Evolutionary conservation across 2,797 vertebrate species (phyloP).

Genomic region (Myotis pilosus): DNA sequence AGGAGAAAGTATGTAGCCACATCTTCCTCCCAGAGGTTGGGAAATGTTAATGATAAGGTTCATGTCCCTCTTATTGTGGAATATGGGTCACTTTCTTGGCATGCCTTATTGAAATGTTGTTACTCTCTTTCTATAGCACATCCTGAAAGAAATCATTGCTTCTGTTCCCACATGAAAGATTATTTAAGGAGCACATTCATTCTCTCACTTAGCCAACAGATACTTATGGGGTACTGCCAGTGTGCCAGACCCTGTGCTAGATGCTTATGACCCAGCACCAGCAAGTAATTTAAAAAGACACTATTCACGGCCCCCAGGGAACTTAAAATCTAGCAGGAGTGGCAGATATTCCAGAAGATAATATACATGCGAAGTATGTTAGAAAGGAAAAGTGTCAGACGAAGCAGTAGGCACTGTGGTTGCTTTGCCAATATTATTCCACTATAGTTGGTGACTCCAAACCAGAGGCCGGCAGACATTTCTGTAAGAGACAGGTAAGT

Average conservation of each 20-base stretch:
- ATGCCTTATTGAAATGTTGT: background rate
- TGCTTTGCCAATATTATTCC: background rate
- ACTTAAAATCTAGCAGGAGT: background rate
- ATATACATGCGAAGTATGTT: background rate
- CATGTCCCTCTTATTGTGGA: background rate
- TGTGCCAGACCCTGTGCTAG: background rate
- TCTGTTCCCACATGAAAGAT: background rate
- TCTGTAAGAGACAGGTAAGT: background rate
- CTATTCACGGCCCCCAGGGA: background rate
- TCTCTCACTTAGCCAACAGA: background rate
- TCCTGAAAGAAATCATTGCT: background rate
- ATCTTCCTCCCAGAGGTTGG: background rate
- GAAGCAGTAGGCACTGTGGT: too few species aligned
- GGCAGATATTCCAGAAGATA: background rate
- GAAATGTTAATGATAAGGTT: background rate
- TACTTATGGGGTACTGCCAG: background rate
- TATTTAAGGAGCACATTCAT: background rate
- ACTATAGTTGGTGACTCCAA: background rate
- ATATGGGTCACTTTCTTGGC: background rate
- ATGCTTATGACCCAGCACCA: background rate
- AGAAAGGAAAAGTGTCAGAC: background rate
- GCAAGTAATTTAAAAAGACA: background rate
- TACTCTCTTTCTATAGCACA: background rate
- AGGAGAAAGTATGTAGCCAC: background rate
- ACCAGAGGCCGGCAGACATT: background rate